Evolutionary conservation across 2,888 invertebrate genomes (phyloP).

Genomic region (Lydus trimaculatus): DNA sequence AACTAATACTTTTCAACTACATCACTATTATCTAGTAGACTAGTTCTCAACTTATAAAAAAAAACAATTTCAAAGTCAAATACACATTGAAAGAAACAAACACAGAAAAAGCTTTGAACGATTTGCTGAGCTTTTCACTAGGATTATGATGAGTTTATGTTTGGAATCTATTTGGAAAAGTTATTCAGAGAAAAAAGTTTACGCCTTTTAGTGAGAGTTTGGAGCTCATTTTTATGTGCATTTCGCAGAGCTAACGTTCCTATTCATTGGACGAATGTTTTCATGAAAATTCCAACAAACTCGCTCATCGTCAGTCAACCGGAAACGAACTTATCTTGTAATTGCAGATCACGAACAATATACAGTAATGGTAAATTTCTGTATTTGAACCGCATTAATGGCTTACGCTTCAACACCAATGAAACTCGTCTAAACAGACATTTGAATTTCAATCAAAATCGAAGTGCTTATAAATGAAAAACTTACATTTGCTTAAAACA

Average conservation of each 20-base stretch:
- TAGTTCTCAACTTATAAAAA: too few relatives aligned
- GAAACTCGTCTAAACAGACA: too few relatives aligned
- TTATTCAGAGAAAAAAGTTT: slow-evolving; percentile 9
- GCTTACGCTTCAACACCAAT: neutral
- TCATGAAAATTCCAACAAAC: neutral
- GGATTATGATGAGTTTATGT: slow-evolving; percentile 5
- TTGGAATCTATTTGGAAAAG: slow-evolving; percentile 10
- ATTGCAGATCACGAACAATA: neutral
- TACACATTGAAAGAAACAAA: neutral
- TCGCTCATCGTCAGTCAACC: neutral
- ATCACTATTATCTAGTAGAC: too few relatives aligned
- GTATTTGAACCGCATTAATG: neutral
- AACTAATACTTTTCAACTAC: neutral
- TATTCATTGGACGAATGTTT: neutral
- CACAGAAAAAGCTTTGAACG: neutral
- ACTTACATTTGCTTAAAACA: neutral
- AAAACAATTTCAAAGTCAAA: slow-evolving; percentile 7
- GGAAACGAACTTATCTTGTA: slow-evolving; percentile 3
- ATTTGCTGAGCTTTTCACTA: slow-evolving; percentile 9
- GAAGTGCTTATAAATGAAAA: neutral
- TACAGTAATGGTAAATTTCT: neutral
- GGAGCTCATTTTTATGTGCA: slow-evolving; percentile 15
- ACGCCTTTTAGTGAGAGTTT: neutral
- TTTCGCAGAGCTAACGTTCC: slow-evolving; percentile 4
- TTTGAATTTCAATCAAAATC: neutral